Evolutionary conservation across 2,113 vertebrate genomes (phyloP).

Genomic region (Emydura subglobosa): DNA sequence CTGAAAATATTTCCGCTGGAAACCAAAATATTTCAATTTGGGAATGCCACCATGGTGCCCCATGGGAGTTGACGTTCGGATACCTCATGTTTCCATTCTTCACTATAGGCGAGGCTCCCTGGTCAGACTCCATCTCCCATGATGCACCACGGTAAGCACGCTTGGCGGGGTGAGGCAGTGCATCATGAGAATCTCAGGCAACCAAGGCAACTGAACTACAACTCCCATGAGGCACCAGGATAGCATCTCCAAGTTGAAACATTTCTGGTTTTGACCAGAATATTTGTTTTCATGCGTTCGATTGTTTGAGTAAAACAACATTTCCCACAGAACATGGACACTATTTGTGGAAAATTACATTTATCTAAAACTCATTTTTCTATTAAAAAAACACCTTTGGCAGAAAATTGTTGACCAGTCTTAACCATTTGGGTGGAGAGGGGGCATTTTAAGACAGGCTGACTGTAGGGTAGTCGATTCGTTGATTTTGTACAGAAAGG

Average conservation of each 20-base stretch:
- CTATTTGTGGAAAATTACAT: background rate
- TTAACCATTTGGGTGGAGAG: background rate
- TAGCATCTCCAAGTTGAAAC: background rate
- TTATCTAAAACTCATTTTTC: background rate
- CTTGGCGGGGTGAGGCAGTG: background rate
- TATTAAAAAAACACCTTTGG: background rate
- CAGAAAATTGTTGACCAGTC: background rate
- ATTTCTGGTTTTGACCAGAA: background rate
- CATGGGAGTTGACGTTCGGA: background rate
- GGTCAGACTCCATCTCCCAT: background rate
- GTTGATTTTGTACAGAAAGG: background rate
- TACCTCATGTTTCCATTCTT: background rate
- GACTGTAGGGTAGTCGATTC: background rate
- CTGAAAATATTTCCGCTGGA: background rate
- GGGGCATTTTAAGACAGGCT: background rate
- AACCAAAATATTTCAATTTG: background rate
- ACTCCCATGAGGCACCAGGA: background rate
- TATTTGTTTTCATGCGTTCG: background rate
- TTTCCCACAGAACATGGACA: background rate
- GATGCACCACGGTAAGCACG: background rate
- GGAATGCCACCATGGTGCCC: background rate
- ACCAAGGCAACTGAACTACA: background rate
- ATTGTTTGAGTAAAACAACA: background rate
- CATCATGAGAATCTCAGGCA: background rate
- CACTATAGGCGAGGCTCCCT: background rate